Percentiles rank a stretch among this genome's conserved stretches.
phyloP scores from a whole-genome alignment of 2,113 vertebrate species.

The Hemicordylus capensis region DNA sequence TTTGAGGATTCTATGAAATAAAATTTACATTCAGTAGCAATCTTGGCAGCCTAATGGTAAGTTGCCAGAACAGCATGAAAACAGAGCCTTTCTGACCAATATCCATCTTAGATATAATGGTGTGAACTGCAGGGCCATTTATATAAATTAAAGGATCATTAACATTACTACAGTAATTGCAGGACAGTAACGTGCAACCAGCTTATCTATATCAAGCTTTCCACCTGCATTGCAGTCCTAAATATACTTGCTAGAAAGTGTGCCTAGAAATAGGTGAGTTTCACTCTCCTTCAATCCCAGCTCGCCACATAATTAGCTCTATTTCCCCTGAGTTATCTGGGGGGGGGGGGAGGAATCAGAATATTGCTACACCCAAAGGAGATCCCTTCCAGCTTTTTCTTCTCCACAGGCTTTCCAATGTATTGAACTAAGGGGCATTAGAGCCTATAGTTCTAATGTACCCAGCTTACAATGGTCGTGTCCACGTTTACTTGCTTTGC shows the following conservation, averaged over 20 bases:
- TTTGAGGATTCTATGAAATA: constrained; percentile 27
- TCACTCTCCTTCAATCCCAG: not conserved
- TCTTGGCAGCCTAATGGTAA: constrained; percentile 7
- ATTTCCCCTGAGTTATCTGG: not conserved
- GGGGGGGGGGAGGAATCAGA: too few relatives aligned
- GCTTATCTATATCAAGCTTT: not conserved
- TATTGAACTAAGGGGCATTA: not conserved
- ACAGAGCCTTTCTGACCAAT: constrained; percentile 31
- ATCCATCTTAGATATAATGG: constrained; percentile 26
- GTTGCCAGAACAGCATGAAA: constrained; percentile 8
- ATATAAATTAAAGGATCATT: not conserved
- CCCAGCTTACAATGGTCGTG: too few relatives aligned
- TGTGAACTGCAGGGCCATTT: constrained; percentile 47
- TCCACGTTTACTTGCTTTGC: too few relatives aligned
- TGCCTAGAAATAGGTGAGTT: not conserved
- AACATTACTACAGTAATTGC: not conserved
- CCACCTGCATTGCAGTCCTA: not conserved
- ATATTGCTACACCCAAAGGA: not conserved
- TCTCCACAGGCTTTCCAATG: not conserved
- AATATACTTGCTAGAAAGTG: not conserved
- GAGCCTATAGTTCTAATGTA: not conserved
- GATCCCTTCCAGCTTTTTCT: not conserved
- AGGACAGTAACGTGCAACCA: not conserved
- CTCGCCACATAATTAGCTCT: not conserved
- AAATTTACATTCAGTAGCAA: constrained; percentile 16